Conservation (phyloP, 2,888 invertebrate species). For the Agriopis leucophaearia region DNA sequence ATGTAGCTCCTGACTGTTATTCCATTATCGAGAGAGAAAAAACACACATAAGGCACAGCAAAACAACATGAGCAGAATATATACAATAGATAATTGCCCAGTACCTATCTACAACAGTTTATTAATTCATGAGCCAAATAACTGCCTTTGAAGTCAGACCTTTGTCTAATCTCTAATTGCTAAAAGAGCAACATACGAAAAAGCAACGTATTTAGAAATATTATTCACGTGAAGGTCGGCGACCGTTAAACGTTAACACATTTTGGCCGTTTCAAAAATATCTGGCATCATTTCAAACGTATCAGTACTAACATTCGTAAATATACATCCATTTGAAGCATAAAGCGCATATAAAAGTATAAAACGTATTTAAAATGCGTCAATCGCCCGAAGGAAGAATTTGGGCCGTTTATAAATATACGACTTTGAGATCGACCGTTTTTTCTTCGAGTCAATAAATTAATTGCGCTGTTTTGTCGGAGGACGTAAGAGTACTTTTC, state of each 20-base stretch:
- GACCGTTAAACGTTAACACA: conserved; percentile 15
- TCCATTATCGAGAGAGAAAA: too few species aligned
- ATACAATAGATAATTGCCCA: too few species aligned
- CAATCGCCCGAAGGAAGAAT: conserved; percentile 17
- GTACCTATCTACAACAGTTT: too few species aligned
- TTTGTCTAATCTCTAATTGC: conserved; percentile 25
- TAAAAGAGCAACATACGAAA: conserved; percentile 23
- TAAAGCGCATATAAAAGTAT: conserved; percentile 5
- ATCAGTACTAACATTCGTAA: conserved; percentile 18
- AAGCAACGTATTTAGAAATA: conserved; percentile 20
- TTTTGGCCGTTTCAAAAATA: conserved; percentile 13
- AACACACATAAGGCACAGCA: too few species aligned
- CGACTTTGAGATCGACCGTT: conserved; percentile 17
- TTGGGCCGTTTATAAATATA: conserved; percentile 23
- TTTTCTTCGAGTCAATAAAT: conserved; percentile 8
- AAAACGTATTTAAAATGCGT: conserved; percentile 13
- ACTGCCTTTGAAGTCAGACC: conserved; percentile 11
- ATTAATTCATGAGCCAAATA: conserved; percentile 4
- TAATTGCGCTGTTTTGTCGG: conserved; percentile 11
- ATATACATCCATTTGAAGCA: conserved; percentile 20
- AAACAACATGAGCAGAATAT: too few species aligned
- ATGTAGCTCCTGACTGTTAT: too few species aligned
- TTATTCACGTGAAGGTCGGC: conserved; percentile 15
- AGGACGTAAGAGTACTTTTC: conserved; percentile 6
- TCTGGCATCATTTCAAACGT: conserved; percentile 18